Conservation (phyloP, 2,113 vertebrate species). For the Dunckerocampus dactyliophorus region DNA sequence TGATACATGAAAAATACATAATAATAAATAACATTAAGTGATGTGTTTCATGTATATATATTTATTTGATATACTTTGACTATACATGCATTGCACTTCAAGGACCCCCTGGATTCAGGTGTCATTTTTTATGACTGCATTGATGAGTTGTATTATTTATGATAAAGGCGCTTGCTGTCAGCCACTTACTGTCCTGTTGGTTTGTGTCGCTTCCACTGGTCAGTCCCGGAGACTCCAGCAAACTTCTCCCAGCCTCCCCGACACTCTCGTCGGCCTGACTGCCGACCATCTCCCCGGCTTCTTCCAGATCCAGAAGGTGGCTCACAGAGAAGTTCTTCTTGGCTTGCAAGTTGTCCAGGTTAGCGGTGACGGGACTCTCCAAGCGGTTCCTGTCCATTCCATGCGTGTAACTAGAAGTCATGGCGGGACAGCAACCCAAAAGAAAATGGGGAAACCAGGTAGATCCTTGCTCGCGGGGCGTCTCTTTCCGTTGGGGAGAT, state of each 20-base stretch:
- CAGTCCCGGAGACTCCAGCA: slow-evolving; percentile 93
- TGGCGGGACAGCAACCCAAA: slow-evolving; percentile 68
- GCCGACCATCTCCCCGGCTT: slow-evolving; percentile 91
- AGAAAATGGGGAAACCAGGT: slow-evolving; percentile 17
- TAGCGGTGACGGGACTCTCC: slow-evolving; percentile 84
- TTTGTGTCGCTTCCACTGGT: slow-evolving; percentile 97
- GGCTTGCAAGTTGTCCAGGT: slow-evolving; percentile 90
- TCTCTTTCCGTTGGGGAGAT: slow-evolving; percentile 26
- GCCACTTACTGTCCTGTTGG: slow-evolving; percentile 94
- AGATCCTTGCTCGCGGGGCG: slow-evolving; percentile 57
- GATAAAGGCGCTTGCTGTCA: neutral
- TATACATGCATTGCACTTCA: too few relatives aligned
- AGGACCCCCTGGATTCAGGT: too few relatives aligned
- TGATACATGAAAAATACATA: neutral
- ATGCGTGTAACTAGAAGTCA: slow-evolving; percentile 95
- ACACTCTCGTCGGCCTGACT: slow-evolving; percentile 85
- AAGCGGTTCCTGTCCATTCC: slow-evolving; percentile 92
- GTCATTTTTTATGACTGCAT: too few relatives aligned
- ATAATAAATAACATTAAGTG: neutral
- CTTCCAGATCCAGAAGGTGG: slow-evolving; percentile 97
- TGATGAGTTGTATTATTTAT: too few relatives aligned
- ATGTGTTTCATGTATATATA: too few relatives aligned
- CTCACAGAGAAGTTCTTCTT: slow-evolving; percentile 99
- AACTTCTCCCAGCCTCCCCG: slow-evolving; percentile 85
- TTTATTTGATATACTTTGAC: too few relatives aligned